Evolutionary conservation across 2,888 invertebrate species (phyloP).

Genomic region (Pteria penguin): DNA sequence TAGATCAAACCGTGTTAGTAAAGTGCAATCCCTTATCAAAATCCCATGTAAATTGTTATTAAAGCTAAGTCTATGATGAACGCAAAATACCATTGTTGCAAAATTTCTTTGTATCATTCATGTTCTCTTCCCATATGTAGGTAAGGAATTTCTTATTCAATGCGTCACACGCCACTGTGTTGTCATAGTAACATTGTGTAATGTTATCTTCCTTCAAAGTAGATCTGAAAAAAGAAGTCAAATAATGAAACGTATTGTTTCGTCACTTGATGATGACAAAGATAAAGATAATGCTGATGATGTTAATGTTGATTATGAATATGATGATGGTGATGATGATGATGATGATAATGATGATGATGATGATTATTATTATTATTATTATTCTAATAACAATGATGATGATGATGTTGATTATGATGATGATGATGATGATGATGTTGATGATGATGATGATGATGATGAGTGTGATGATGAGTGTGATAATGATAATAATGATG

Average conservation of each 20-base stretch:
- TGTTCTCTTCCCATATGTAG: slow-evolving; percentile 2
- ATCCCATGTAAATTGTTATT: no score
- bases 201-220: not conserved
- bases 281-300: not conserved
- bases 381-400: not conserved
- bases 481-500: not conserved
- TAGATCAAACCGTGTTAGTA: not conserved
- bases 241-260: not conserved
- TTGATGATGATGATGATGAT: not conserved
- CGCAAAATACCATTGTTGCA: slow-evolving; percentile 4
- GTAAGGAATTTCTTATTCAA: not conserved
- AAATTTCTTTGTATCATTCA: not conserved
- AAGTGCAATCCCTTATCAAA: not conserved
- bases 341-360: not conserved
- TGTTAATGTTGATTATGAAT: not conserved
- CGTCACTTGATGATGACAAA: not conserved
- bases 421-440: not conserved
- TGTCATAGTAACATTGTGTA: not conserved
- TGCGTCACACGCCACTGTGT: not conserved
- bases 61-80: no score
- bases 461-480: not conserved
- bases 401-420: not conserved
- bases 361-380: not conserved
- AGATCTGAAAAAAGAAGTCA: not conserved
- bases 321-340: not conserved